These are phyloP conservation scores for Capromys pilorides DNA, from an alignment of 2,797 vertebrate species.

Conservation along the genomic window DNA sequence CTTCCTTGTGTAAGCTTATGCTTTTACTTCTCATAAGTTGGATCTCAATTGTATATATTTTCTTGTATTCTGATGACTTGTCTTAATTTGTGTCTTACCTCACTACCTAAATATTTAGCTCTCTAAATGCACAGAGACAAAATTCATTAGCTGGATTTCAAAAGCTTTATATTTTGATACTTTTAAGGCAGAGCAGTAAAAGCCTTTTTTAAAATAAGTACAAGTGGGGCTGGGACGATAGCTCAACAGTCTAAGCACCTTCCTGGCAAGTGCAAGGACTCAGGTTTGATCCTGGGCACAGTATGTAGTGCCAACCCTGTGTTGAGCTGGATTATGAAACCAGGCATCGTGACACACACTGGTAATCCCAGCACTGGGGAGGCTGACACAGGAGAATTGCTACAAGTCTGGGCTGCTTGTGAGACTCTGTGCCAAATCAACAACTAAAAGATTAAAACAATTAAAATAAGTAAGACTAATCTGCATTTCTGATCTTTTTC, in stretches of 20 bases:
- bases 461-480: background rate
- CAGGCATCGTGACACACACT: no score
- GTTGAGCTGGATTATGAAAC: no score
- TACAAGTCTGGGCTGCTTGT: no score
- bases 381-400: no score
- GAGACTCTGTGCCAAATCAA: no score
- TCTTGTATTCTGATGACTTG: background rate
- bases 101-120: background rate
- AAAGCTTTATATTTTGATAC: background rate
- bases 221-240: background rate
- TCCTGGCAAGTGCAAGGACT: no score
- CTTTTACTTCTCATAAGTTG: background rate
- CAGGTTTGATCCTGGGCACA: no score
- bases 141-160: background rate
- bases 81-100: background rate
- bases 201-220: background rate
- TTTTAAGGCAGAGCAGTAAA: background rate
- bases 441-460: no score
- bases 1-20: background rate
- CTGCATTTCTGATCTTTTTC: background rate
- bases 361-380: no score
- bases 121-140: no score
- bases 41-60: background rate
- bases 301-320: no score
- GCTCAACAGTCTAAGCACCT: no score